Base-by-base conservation (phyloP, 2,888 invertebrate species). In the Ecliptopera silaceata region DNA sequence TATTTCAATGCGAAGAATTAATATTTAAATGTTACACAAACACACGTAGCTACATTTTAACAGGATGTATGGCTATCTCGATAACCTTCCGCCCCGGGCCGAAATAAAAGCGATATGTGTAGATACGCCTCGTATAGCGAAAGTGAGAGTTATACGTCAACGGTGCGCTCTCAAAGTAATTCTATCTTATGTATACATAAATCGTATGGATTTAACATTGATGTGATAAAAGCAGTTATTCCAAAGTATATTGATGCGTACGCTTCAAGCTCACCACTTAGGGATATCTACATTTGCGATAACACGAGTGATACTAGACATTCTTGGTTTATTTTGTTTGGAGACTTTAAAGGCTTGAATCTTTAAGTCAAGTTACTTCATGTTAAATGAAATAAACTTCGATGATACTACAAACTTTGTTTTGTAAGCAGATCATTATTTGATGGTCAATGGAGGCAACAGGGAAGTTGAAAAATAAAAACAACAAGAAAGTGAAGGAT, bases 81-180 rank as follows among this genome's bases (percentile, higher is more conserved):
- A 53, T 57, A 57, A 54, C 50, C 49, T 53, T 50, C 8, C 29
- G 58, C 58, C 49, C 36, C 22, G 31, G 45, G 54, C 42, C 20
- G 41, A 50, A 49, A 48, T 44, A 48, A 44, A 44, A 53, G 44
- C 36, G 45, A 49, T 58, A 46, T 49, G 58, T 50, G 58, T 31
- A 22, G 43, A 52, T 47, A 48, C 20, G 52, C 20, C 34, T 48
- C 43, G 44, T 41, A 36, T 48, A 49, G 59, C 59, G 65, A 65
- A 65, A 65, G 65, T 63, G 54, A 63, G 60, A 60, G 57, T 49
- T 31, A 36, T 44, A 20, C n/a, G 38, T 39, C 20, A 36, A 18
- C n/a, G 49, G 49, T 47, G 56, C 38, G 44, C 42, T 42, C 10
- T 12, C 42, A 56, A 42, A n/a, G 11, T 47, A 51, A 43, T 41